These are phyloP conservation scores for Tursiops truncatus DNA, from an alignment of 2,113 vertebrate species.

Conservation along the genomic window DNA sequence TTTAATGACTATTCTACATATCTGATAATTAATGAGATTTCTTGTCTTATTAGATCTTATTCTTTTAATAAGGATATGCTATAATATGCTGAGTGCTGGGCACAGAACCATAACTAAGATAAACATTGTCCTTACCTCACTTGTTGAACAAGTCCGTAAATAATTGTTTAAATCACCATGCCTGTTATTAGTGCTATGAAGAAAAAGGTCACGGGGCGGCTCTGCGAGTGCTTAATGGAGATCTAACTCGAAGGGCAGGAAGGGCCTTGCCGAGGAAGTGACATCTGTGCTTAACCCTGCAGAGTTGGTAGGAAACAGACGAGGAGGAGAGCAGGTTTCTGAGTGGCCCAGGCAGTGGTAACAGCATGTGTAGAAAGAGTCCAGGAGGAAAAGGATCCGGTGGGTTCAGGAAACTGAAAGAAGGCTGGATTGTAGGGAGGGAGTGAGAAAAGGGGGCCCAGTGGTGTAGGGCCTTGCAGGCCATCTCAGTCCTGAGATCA, in stretches of 20 bases:
- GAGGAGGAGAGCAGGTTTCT: not conserved
- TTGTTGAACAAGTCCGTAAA: not conserved
- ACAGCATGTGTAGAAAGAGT: not conserved
- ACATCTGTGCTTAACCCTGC: not conserved
- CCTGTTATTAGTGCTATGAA: not conserved
- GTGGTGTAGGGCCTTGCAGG: not conserved
- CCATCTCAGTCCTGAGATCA: not conserved
- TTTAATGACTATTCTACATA: not conserved
- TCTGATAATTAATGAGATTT: not conserved
- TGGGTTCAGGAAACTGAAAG: not conserved
- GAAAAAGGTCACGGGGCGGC: not conserved
- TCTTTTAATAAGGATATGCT: not conserved
- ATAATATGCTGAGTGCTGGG: not conserved
- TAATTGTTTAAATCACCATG: not conserved
- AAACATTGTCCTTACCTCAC: not conserved
- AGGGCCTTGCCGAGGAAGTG: not conserved
- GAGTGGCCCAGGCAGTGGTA: not conserved
- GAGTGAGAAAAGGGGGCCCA: fast-evolving
- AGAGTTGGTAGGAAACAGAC: not conserved
- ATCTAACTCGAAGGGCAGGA: not conserved
- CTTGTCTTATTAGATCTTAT: not conserved
- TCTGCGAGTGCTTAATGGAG: not conserved
- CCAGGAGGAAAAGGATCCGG: not conserved
- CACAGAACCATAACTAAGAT: not conserved
- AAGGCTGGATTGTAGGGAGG: not conserved